phyloP scores from a whole-genome alignment of 2,888 invertebrate species.

The Balanococcus diminutus region DNA sequence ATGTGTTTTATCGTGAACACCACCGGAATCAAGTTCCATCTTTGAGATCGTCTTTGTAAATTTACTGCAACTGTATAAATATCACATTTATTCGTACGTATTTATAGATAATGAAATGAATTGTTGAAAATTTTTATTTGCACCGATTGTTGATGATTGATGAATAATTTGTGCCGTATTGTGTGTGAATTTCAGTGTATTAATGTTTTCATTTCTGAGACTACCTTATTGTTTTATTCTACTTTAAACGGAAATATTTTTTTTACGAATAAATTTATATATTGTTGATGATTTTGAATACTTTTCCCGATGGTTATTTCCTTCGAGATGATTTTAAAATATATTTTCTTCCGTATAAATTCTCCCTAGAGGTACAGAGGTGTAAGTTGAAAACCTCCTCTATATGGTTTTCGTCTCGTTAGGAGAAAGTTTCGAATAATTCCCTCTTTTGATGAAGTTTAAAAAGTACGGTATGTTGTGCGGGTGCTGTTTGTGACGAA shows the following conservation, averaged over 20 bases:
- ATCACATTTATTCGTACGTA: not conserved
- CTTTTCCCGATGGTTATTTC: not conserved
- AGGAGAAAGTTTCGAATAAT: not conserved
- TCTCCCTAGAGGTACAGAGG: not conserved
- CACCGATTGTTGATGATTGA: not conserved
- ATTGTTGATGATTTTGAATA: not conserved
- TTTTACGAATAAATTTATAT: conserved; percentile 2
- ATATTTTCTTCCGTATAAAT: not conserved
- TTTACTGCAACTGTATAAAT: not conserved
- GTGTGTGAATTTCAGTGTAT: not conserved
- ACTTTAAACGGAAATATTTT: not conserved
- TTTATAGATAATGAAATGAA: not conserved
- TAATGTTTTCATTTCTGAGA: not conserved
- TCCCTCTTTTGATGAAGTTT: not conserved
- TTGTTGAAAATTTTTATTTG: not conserved
- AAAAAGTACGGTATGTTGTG: not conserved
- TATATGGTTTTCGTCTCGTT: not conserved
- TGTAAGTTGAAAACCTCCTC: not conserved
- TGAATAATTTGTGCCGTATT: not conserved
- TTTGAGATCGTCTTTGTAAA: not conserved
- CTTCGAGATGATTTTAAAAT: not conserved
- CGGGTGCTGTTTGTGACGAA: not conserved
- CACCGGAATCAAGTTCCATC: conserved; percentile 69
- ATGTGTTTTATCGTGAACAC: conserved; percentile 80
- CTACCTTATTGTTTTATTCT: not conserved